phyloP scores from a whole-genome alignment of 2,113 vertebrate genomes.

The Sander vitreus region DNA sequence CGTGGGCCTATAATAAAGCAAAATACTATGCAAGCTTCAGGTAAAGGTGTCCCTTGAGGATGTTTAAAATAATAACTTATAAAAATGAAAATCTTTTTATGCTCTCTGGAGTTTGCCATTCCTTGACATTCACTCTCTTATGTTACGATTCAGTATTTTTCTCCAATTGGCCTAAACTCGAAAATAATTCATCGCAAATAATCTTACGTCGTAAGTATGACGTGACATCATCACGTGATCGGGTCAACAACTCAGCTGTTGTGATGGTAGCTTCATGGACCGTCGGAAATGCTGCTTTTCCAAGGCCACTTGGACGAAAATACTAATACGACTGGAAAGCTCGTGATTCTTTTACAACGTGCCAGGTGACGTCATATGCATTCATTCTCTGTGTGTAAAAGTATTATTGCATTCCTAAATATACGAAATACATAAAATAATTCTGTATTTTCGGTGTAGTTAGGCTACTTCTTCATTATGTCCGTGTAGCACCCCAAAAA shows the following conservation, averaged over 20 bases:
- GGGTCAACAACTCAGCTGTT: conserved; percentile 75
- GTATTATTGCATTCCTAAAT: not conserved
- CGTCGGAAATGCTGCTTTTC: not conserved
- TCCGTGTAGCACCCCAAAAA: not conserved
- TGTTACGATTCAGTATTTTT: too few species aligned
- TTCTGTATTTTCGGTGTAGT: not conserved
- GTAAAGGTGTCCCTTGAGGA: too few species aligned
- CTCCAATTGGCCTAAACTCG: too few species aligned
- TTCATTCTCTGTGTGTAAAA: not conserved
- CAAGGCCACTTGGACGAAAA: fast-evolving
- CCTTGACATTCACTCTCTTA: too few species aligned
- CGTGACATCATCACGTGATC: conserved; percentile 72
- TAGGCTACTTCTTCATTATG: not conserved
- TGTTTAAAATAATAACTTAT: too few species aligned
- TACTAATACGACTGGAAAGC: not conserved
- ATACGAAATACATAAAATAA: not conserved
- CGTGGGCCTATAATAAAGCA: too few species aligned
- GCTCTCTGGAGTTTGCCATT: too few species aligned
- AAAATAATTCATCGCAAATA: conserved; percentile 1
- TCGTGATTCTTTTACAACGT: not conserved
- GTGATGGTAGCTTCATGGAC: conserved; percentile 28
- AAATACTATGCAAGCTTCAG: too few species aligned
- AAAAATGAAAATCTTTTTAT: too few species aligned
- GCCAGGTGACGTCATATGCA: fast-evolving
- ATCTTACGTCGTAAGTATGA: conserved; percentile 16